phyloP scores from a whole-genome alignment of 2,888 invertebrate genomes.

The Acanthoscelides obtectus region DNA sequence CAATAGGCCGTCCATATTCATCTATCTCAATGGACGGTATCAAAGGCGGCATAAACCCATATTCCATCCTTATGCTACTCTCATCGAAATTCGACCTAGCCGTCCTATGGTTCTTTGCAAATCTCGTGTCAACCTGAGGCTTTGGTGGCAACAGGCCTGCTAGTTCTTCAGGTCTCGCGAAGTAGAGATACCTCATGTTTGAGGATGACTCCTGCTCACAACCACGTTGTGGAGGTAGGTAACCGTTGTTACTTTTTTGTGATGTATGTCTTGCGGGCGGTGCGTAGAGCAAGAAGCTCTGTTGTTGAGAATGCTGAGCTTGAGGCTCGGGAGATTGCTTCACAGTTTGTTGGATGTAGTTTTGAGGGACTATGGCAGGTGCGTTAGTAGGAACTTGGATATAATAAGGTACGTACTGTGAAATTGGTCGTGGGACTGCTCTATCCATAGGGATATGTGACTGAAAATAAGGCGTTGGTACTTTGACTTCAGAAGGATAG shows the following conservation, averaged over 20 bases:
- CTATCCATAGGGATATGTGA: slow-evolving; percentile 46
- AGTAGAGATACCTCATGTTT: slow-evolving; percentile 4
- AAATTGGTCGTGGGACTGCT: slow-evolving; percentile 36
- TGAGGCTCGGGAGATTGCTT: slow-evolving; percentile 14
- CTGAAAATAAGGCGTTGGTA: slow-evolving; percentile 52
- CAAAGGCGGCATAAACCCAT: slow-evolving; percentile 77
- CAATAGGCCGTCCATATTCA: slow-evolving; percentile 63
- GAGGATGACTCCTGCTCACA: slow-evolving; percentile 7
- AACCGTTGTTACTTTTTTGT: slow-evolving; percentile 15
- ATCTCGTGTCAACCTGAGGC: slow-evolving; percentile 2
- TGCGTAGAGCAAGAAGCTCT: not conserved
- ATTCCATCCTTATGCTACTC: slow-evolving; percentile 68
- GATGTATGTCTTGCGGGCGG: not conserved
- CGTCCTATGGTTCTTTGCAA: slow-evolving; percentile 28
- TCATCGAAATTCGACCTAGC: slow-evolving; percentile 56
- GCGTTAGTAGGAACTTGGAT: slow-evolving; percentile 6
- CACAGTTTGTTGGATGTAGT: slow-evolving; percentile 12
- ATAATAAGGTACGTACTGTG: slow-evolving; percentile 25
- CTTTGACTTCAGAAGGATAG: not conserved
- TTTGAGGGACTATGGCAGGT: slow-evolving; percentile 4
- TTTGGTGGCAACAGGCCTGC: slow-evolving; percentile 53
- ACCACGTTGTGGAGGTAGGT: slow-evolving; percentile 13
- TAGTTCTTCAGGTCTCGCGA: slow-evolving; percentile 7
- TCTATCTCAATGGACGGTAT: slow-evolving; percentile 77
- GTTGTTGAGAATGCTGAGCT: slow-evolving; percentile 20